A percentile compares a stretch with the other conserved stretches of the same genome.
phyloP scores from a whole-genome alignment of 2,888 invertebrate species.

The Nudaria mundana region DNA sequence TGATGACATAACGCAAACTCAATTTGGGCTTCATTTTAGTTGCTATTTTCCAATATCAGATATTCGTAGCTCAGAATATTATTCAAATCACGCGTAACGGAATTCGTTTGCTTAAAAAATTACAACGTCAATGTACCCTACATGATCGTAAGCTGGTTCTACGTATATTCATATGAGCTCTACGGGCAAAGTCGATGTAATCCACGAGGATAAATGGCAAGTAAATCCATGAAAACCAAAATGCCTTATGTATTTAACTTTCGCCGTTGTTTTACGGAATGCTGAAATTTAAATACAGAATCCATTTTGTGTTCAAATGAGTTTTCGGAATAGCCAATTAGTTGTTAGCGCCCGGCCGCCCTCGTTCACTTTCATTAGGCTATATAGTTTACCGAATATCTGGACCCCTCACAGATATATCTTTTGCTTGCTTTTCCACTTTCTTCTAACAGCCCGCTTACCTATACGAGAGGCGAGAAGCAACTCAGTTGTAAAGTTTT shows the following conservation, averaged over 20 bases:
- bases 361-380: conserved; percentile 80
- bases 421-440: conserved; percentile 72
- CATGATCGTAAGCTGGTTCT: background rate
- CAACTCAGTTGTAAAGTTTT: conserved; percentile 69
- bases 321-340: conserved; percentile 81
- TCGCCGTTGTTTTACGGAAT: conserved; percentile 75
- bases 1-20: conserved; percentile 58
- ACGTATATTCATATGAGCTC: conserved; percentile 8
- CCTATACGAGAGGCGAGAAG: conserved; percentile 53
- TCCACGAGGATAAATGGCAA: conserved; percentile 36
- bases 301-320: conserved; percentile 81
- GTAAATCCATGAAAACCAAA: conserved; percentile 52
- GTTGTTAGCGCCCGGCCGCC: conserved; percentile 80
- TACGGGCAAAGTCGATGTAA: conserved; percentile 19
- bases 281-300: conserved; percentile 80
- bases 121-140: background rate
- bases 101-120: conserved; percentile 8
- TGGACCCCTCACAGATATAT: conserved; percentile 76
- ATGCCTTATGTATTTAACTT: conserved; percentile 72
- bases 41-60: conserved; percentile 28
- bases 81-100: conserved; percentile 13
- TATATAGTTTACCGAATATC: conserved; percentile 80
- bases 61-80: conserved; percentile 12
- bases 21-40: conserved; percentile 40
- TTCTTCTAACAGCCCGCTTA: conserved; percentile 68